phyloP scores from a whole-genome alignment of 1,140 invertebrate species.

The Anoplophora glabripennis region DNA sequence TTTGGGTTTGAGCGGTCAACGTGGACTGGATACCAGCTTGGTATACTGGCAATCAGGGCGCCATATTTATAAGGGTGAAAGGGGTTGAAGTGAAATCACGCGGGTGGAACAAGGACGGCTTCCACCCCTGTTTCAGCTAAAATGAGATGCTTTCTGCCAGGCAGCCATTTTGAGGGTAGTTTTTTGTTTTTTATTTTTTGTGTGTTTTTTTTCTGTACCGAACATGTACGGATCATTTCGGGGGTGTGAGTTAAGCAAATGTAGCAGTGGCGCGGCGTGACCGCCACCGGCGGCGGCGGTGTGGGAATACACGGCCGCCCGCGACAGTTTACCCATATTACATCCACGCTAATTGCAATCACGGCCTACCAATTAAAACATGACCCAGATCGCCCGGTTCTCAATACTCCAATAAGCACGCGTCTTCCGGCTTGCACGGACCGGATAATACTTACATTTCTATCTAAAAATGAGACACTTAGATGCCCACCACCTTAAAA shows the following conservation, averaged over 20 bases:
- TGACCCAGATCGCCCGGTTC: background rate
- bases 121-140: slow-evolving; percentile 49
- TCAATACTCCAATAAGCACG: no score
- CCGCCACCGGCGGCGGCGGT: slow-evolving; percentile 16
- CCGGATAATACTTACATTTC: no score
- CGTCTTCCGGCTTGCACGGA: no score
- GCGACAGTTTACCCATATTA: no score
- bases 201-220: slow-evolving; percentile 40
- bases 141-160: slow-evolving; percentile 51
- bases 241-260: slow-evolving; percentile 43
- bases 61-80: slow-evolving; percentile 52
- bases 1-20: slow-evolving; percentile 34
- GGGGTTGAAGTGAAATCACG: slow-evolving; percentile 48
- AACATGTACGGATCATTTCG: slow-evolving; percentile 47
- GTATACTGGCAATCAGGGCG: slow-evolving; percentile 51
- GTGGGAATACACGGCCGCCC: no score
- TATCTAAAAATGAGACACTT: no score
- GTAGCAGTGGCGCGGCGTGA: slow-evolving; percentile 34
- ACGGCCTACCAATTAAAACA: background rate
- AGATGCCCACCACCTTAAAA: no score
- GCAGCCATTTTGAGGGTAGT: slow-evolving; percentile 52
- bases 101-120: slow-evolving; percentile 49
- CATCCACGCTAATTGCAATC: background rate
- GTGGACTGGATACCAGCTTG: slow-evolving; percentile 43
- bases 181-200: slow-evolving; percentile 45